Evolutionary conservation across 2,888 invertebrate genomes (phyloP), one percentile per base, ranked within the genome.

Genomic region (Salpingus planirostris): DNA sequence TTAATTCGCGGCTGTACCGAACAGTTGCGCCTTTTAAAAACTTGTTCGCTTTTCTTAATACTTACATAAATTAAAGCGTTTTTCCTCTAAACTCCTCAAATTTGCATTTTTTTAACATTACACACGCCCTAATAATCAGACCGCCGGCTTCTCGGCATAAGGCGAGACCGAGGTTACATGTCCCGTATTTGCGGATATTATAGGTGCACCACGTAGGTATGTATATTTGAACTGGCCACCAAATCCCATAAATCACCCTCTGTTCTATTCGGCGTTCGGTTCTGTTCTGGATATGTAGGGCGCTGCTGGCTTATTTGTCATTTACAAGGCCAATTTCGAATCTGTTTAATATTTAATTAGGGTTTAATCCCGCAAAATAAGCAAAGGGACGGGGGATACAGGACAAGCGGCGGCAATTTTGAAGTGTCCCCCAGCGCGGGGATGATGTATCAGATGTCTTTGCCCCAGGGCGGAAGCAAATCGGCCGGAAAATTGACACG

Each of bases 401-500:
- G 35, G 41, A 42, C 38, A 42, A 35, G 36, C 32, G 33, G 32
- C 18, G 33, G 38, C 33, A 42, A 42, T 42, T 42, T 42, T 42
- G 26, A 38, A 42, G 38, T 42, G 38, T 36, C 41, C 38, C 36
- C 10, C 29, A 26, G 34, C 29, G 22, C 38, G 31, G 31, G 39
- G 42, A 36, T 42, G 36, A 42, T 42, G 30, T 33, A 42, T 42
- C 42, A 38, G 41, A 38, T 35, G 33, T 35, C 34, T 38, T 35
- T 38, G 29, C 37, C 42, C 41, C 39, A 46, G 52, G 50, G 39
- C 42, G 38, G 8, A 8, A 44, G 31, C 50, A 49, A 50, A 52
- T 53, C 49, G 46, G 40, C 41, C 45, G 42, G 49, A 50, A 52
- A 52, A 54, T 54, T 51, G 36, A 36, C 33, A 30, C n/a, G n/a